Percentiles rank a stretch among this genome's conserved stretches.
Evolutionary conservation across 2,888 invertebrate genomes (phyloP).

Genomic region (Drosophila picticornis): DNA sequence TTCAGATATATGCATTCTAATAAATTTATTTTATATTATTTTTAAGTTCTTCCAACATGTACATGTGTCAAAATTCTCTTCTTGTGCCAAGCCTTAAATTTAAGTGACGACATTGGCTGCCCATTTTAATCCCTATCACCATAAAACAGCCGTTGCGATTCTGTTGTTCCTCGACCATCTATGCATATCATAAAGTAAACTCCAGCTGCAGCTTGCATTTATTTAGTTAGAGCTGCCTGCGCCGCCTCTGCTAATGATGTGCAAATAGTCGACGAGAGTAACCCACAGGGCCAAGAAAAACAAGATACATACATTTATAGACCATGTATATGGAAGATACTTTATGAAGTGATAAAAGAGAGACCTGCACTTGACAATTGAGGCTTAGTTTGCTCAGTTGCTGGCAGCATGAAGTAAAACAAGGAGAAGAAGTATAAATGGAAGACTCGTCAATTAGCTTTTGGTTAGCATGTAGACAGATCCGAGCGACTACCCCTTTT

Average conservation of each 20-base stretch:
- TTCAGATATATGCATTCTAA: too few relatives aligned
- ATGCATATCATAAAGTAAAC: slow-evolving; percentile 34
- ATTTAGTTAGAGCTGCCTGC: slow-evolving; percentile 38
- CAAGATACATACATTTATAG: slow-evolving; percentile 5
- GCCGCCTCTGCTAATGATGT: slow-evolving; percentile 65
- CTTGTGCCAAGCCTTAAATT: background rate
- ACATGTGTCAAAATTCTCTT: background rate
- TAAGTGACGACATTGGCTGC: background rate
- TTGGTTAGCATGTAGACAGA: slow-evolving; percentile 22
- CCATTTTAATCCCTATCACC: background rate
- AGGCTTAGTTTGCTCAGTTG: slow-evolving; percentile 43
- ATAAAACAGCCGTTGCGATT: background rate
- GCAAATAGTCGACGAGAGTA: slow-evolving; percentile 59
- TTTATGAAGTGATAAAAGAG: slow-evolving; percentile 16
- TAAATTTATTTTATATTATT: background rate
- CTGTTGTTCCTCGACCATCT: slow-evolving; percentile 9
- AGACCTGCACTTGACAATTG: slow-evolving; percentile 41
- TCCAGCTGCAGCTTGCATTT: slow-evolving; percentile 36
- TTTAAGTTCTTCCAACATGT: background rate
- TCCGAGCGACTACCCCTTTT: slow-evolving; percentile 32
- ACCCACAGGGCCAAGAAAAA: slow-evolving; percentile 34
- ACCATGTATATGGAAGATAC: slow-evolving; percentile 3
- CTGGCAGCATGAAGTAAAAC: slow-evolving; percentile 11
- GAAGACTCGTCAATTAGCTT: slow-evolving; percentile 70
- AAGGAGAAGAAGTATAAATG: slow-evolving; percentile 19